Evolutionary conservation across 2,113 vertebrate genomes (phyloP).

Genomic region (Eurystomus gularis): DNA sequence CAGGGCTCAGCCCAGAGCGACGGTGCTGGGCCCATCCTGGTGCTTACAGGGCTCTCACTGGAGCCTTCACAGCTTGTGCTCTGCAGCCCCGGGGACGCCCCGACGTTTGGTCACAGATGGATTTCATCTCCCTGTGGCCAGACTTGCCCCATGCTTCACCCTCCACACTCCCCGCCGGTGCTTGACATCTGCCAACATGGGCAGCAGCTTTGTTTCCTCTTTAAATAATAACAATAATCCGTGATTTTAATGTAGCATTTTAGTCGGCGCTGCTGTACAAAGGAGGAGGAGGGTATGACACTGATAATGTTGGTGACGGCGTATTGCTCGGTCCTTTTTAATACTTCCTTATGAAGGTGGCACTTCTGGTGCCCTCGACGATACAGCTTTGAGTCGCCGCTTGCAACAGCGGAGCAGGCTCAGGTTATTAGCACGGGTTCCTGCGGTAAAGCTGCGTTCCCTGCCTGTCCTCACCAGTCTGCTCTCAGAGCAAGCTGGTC

Average conservation of each 20-base stretch:
- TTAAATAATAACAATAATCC: background rate
- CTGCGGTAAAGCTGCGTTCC: background rate
- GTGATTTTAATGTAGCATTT: background rate
- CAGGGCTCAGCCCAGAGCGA: background rate
- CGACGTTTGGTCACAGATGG: fast-evolving
- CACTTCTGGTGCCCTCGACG: background rate
- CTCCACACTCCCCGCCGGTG: background rate
- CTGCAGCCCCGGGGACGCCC: background rate
- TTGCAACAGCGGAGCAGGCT: background rate
- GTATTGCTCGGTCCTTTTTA: background rate
- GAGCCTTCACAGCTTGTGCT: background rate
- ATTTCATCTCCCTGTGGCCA: background rate
- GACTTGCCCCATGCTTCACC: background rate
- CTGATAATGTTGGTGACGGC: background rate
- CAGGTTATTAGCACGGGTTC: background rate
- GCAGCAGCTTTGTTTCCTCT: background rate
- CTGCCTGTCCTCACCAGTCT: background rate
- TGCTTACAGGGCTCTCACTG: background rate
- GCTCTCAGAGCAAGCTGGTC: background rate
- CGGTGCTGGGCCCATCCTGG: fast-evolving
- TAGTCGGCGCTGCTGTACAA: background rate
- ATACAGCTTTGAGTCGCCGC: background rate
- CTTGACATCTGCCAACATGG: background rate
- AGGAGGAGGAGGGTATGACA: background rate
- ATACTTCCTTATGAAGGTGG: background rate